A percentile compares a stretch with the other conserved stretches of the same genome.
Conservation (phyloP, 1,140 invertebrate genomes). For the Eupristina koningsbergeri region DNA sequence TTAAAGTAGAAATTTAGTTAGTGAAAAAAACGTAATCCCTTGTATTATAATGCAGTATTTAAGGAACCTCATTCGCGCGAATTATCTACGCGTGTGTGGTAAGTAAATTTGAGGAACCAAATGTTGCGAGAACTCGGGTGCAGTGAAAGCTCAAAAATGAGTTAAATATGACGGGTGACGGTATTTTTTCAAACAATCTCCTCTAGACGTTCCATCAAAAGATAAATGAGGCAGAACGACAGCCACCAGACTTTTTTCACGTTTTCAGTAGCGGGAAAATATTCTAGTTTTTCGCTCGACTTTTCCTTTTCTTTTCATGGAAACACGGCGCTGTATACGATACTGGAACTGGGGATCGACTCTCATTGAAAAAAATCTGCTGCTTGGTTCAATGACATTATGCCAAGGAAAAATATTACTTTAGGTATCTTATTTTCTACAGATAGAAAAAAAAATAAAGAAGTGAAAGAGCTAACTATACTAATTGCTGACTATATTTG, state of each 20-base stretch:
- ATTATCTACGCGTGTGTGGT: background rate
- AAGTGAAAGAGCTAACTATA: background rate
- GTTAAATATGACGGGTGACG: background rate
- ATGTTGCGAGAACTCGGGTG: conserved; percentile 14
- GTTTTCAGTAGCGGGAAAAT: background rate
- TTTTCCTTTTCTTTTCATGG: conserved; percentile 45
- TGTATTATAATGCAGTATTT: background rate
- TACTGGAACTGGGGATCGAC: conserved; percentile 12
- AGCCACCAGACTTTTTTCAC: conserved; percentile 23
- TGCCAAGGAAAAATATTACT: conserved; percentile 46
- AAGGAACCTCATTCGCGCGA: background rate
- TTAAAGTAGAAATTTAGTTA: background rate
- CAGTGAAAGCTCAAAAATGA: background rate
- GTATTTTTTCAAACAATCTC: conserved; percentile 27
- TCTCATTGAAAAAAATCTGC: background rate
- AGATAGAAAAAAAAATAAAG: background rate
- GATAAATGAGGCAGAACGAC: conserved; percentile 44
- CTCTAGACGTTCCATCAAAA: conserved; percentile 30
- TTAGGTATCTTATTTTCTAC: conserved; percentile 44
- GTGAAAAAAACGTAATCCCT: background rate
- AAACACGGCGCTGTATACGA: no score
- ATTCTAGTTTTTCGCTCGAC: conserved; percentile 43
- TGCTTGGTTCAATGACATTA: conserved; percentile 35
- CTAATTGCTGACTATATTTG: conserved; percentile 35
- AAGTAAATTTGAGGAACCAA: conserved; percentile 34